phyloP scores from a whole-genome alignment of 2,113 vertebrate genomes.

The Poicephalus gulielmi region DNA sequence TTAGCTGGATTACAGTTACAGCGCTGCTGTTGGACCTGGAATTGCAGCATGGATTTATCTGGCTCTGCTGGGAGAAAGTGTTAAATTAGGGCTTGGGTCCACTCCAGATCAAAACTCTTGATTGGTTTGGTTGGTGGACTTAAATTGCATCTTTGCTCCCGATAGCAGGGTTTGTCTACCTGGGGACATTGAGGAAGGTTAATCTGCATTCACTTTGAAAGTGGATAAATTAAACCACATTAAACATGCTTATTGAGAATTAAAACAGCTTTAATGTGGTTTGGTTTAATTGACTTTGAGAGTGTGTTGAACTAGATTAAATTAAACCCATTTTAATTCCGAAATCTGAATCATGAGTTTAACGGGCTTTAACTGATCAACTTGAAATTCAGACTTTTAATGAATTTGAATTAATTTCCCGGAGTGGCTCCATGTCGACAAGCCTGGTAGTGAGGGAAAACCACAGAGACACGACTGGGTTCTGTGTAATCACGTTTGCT shows the following conservation, averaged over 20 bases:
- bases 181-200: not conserved
- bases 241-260: not conserved
- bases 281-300: not conserved
- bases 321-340: constrained; percentile 12
- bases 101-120: not conserved
- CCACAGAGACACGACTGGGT: not conserved
- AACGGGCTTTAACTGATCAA: not conserved
- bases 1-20: not conserved
- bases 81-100: not conserved
- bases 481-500: not conserved
- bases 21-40: not conserved
- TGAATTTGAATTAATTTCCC: not conserved
- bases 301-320: constrained; percentile 6
- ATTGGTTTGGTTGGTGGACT: not conserved
- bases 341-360: not conserved
- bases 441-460: not conserved
- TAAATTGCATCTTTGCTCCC: not conserved
- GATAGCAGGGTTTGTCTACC: not conserved
- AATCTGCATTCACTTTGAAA: constrained; percentile 23
- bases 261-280: constrained; percentile 29
- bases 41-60: not conserved
- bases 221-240: constrained; percentile 40
- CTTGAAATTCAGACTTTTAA: not conserved
- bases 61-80: not conserved
- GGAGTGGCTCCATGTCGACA: not conserved